phyloP scores from a whole-genome alignment of 2,113 vertebrate species.

The Pelmatolapia mariae region DNA sequence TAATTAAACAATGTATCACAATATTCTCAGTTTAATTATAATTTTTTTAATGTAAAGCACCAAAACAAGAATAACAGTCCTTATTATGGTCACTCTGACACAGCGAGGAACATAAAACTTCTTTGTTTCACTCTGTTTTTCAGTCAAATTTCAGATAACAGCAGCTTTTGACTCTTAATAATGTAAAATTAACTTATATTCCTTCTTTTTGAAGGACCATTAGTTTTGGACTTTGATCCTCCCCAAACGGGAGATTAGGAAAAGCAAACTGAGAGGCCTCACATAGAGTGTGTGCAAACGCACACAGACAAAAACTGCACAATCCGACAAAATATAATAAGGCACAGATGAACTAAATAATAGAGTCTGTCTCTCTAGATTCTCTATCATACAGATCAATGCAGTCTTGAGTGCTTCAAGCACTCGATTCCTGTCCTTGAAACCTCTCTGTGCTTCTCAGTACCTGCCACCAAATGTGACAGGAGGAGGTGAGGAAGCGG shows the following conservation, averaged over 20 bases:
- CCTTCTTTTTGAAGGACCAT: neutral
- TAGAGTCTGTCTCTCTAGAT: accelerated
- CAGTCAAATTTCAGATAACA: neutral
- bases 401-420: neutral
- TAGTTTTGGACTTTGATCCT: neutral
- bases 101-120: neutral
- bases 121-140: neutral
- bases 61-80: neutral
- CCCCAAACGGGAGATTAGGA: neutral
- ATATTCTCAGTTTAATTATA: neutral
- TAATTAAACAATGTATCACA: neutral
- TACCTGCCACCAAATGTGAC: neutral
- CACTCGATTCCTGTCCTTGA: neutral
- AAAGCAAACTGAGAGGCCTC: neutral
- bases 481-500: neutral
- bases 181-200: neutral
- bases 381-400: neutral
- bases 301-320: neutral
- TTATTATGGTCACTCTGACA: neutral
- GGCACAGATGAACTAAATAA: neutral
- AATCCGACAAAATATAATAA: neutral
- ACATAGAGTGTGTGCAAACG: neutral
- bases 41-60: neutral
- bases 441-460: neutral
- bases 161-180: neutral